Percentiles rank a stretch among this genome's conserved stretches.
Conservation (phyloP, 2,797 vertebrate species). For the Tangara arthus region DNA sequence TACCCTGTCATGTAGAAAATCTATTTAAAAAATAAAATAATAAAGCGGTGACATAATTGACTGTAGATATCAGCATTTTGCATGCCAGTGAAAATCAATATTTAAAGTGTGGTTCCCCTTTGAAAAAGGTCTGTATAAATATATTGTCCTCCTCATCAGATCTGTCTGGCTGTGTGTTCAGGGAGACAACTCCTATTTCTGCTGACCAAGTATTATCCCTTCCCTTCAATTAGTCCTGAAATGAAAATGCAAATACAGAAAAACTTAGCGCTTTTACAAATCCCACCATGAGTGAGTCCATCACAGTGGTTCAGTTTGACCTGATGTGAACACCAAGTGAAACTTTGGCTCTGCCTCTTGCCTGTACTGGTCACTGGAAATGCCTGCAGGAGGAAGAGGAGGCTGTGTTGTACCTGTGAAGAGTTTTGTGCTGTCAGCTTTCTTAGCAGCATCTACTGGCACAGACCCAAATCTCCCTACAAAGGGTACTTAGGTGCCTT, state of each 20-base stretch:
- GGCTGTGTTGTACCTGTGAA: background rate
- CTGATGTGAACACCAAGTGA: background rate
- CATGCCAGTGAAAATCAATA: slow-evolving; percentile 47
- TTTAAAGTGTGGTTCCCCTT: slow-evolving; percentile 33
- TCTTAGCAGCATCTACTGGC: background rate
- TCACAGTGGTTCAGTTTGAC: background rate
- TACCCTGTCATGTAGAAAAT: slow-evolving; percentile 41
- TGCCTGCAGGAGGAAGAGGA: background rate
- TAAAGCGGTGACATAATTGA: slow-evolving; percentile 13
- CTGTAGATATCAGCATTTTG: slow-evolving; percentile 47
- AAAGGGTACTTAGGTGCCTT: background rate
- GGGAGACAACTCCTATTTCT: slow-evolving; percentile 6
- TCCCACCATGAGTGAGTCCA: background rate
- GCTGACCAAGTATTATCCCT: slow-evolving; percentile 32
- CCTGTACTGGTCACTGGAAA: background rate
- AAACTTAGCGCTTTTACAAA: background rate
- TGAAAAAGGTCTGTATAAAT: slow-evolving; percentile 24
- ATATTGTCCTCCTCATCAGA: background rate
- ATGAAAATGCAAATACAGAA: background rate
- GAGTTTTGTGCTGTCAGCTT: background rate
- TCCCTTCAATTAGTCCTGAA: background rate
- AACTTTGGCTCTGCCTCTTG: background rate
- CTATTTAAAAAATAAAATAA: slow-evolving; percentile 63
- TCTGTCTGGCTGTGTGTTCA: background rate
- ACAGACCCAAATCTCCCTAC: background rate